Evolutionary conservation across 2,113 vertebrate genomes (phyloP).

Genomic region (Bombycilla garrulus): DNA sequence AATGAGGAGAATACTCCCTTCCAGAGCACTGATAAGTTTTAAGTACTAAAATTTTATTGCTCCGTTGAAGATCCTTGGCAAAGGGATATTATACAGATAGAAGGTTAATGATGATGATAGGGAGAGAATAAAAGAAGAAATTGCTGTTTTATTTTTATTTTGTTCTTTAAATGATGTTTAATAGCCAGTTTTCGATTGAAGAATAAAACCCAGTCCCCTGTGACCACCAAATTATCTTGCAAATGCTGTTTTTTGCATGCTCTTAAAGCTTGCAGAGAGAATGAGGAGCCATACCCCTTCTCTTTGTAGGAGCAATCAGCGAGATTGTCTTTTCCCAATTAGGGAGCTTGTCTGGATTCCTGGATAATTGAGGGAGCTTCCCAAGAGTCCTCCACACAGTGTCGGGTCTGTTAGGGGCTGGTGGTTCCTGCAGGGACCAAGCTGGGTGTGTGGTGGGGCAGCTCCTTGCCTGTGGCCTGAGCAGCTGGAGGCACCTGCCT

Average conservation of each 20-base stretch:
- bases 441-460: neutral
- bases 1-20: constrained; percentile 11
- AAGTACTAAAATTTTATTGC: constrained; percentile 57
- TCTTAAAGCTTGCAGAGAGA: neutral
- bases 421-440: neutral
- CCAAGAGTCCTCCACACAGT: neutral
- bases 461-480: neutral
- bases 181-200: constrained; percentile 42
- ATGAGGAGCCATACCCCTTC: neutral
- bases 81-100: constrained; percentile 43
- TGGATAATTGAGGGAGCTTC: neutral
- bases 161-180: constrained; percentile 61
- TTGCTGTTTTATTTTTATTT: constrained; percentile 63
- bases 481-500: neutral
- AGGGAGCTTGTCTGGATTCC: neutral
- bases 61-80: constrained; percentile 17
- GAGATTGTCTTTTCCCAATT: neutral
- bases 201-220: constrained; percentile 50
- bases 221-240: constrained; percentile 31
- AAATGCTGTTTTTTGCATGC: neutral
- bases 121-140: constrained; percentile 51
- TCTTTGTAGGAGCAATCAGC: neutral
- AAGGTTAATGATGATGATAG: constrained; percentile 59
- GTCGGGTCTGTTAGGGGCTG: neutral
- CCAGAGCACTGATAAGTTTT: constrained; percentile 10